Conservation (phyloP, 2,113 vertebrate genomes). For the Dipodomys spectabilis region DNA sequence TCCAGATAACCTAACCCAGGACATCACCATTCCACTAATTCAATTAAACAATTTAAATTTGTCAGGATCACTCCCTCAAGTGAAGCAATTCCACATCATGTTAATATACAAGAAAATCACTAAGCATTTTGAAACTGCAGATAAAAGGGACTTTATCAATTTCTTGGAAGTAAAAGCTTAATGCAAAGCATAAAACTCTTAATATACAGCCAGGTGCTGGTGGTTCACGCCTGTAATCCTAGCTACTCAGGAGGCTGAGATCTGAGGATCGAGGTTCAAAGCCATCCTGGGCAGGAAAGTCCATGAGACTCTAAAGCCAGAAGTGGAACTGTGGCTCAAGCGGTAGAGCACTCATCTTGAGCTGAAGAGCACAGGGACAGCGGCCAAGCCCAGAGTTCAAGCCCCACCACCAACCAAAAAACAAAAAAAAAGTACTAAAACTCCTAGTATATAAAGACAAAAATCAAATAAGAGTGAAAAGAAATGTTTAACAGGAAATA, state of each 20-base stretch:
- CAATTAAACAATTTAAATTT: conserved; percentile 19
- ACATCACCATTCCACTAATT: background rate
- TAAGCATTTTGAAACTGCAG: conserved; percentile 1
- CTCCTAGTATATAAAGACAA: conserved; percentile 23
- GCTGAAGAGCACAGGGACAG: no score
- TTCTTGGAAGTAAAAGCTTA: background rate
- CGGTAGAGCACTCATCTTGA: no score
- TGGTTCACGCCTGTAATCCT: no score
- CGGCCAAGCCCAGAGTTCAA: no score
- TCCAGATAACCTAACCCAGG: background rate
- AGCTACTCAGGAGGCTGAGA: no score
- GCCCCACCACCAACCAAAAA: no score
- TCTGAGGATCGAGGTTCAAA: no score
- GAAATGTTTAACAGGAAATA: conserved; percentile 47
- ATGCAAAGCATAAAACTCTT: conserved; percentile 13
- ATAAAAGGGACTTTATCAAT: conserved; percentile 21
- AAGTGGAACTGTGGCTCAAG: no score
- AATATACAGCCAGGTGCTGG: background rate
- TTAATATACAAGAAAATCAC: background rate
- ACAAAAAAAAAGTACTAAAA: no score
- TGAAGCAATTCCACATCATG: background rate
- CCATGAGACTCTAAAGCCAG: no score
- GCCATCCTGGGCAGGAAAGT: no score
- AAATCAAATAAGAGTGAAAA: conserved; percentile 12
- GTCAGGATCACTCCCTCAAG: background rate